Percentiles rank a stretch among this genome's conserved stretches.
Conservation (phyloP, 1,140 invertebrate species). For the Habropoda laboriosa region DNA sequence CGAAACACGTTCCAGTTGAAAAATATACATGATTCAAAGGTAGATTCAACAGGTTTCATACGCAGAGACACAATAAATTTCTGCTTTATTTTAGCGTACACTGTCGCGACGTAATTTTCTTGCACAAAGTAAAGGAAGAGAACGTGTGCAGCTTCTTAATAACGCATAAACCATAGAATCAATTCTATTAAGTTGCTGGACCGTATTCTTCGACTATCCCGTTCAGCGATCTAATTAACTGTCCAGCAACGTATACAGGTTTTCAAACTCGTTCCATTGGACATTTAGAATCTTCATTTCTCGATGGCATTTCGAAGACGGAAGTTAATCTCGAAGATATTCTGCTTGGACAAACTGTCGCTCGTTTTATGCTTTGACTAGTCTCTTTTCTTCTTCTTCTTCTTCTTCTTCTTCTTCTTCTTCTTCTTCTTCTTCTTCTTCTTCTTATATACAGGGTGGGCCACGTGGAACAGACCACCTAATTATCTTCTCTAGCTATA, state of each 20-base stretch:
- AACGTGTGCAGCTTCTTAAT: background rate
- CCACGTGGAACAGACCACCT: too few species aligned
- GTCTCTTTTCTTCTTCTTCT: background rate
- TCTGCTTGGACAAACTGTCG: background rate
- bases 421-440: background rate
- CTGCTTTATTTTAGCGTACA: background rate
- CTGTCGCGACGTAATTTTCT: background rate
- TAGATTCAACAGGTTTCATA: background rate
- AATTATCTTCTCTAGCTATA: too few species aligned
- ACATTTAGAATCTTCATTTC: slow-evolving; percentile 24
- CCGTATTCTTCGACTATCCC: slow-evolving; percentile 11
- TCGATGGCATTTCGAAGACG: slow-evolving; percentile 33
- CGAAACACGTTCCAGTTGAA: background rate
- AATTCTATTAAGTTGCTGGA: background rate
- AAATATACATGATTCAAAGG: background rate
- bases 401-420: too few species aligned
- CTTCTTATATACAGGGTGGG: background rate
- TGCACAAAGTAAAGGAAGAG: too few species aligned
- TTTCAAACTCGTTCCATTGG: slow-evolving; percentile 37
- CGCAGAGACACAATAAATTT: slow-evolving; percentile 5
- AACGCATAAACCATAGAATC: slow-evolving; percentile 21
- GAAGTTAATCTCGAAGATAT: slow-evolving; percentile 30
- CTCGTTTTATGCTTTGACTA: background rate
- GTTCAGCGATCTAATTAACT: slow-evolving; percentile 39
- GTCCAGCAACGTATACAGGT: slow-evolving; percentile 24